Conservation (phyloP, 2,888 invertebrate genomes). For the Serripes groenlandicus region DNA sequence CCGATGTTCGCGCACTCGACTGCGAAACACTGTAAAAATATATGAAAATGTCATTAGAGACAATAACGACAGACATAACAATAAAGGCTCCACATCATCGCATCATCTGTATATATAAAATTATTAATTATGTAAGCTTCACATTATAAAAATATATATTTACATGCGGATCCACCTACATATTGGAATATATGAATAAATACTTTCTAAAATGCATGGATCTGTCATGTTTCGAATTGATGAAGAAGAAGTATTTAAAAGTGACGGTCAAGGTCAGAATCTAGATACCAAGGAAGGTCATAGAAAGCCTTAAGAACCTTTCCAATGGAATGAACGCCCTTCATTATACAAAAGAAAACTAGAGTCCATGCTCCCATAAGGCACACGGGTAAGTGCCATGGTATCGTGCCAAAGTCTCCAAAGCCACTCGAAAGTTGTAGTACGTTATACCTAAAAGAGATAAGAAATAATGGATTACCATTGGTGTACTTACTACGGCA, state of each 20-base stretch:
- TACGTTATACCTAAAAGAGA: constrained; percentile 71
- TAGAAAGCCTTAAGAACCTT: constrained; percentile 67
- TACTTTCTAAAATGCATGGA: too few species aligned
- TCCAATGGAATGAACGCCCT: constrained; percentile 82
- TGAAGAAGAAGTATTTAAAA: too few species aligned
- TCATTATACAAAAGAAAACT: constrained; percentile 81
- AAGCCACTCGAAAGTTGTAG: constrained; percentile 79
- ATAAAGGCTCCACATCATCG: background rate
- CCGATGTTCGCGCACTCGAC: too few species aligned
- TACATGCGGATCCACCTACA: too few species aligned
- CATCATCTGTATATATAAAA: too few species aligned
- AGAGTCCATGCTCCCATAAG: constrained; percentile 81
- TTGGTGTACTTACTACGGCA: background rate
- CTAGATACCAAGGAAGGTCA: background rate
- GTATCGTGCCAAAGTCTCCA: constrained; percentile 75
- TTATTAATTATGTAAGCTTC: too few species aligned
- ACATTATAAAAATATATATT: too few species aligned
- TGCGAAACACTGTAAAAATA: background rate
- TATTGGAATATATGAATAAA: too few species aligned
- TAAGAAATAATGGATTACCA: background rate
- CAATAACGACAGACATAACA: background rate
- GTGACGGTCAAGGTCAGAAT: background rate
- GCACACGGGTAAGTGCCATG: constrained; percentile 78
- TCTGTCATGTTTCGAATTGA: too few species aligned
- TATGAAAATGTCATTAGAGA: background rate